These are phyloP conservation scores for Hycleus phaleratus DNA, from an alignment of 1,140 invertebrate genomes.

Conservation along the genomic window DNA sequence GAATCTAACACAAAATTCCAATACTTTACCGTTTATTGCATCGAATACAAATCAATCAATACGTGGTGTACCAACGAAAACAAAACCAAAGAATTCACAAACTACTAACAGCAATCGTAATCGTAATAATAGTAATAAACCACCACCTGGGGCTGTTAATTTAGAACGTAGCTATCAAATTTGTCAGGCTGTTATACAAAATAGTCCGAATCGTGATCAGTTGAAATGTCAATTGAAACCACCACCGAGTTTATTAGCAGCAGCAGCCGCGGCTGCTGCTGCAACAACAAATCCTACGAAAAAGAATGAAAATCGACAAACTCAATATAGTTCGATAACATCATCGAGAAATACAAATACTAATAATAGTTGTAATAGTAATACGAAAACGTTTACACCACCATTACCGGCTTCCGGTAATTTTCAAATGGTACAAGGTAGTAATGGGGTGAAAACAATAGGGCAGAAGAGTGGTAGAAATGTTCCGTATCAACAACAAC, in stretches of 20 bases:
- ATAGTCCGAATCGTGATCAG: slow-evolving; percentile 81
- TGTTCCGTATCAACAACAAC: slow-evolving; percentile 34
- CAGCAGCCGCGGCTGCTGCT: slow-evolving; percentile 18
- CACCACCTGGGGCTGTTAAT: slow-evolving; percentile 82
- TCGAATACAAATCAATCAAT: slow-evolving; percentile 43
- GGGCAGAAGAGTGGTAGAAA: slow-evolving; percentile 28
- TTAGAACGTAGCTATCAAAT: slow-evolving; percentile 92
- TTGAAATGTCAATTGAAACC: slow-evolving; percentile 76
- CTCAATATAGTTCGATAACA: slow-evolving; percentile 33
- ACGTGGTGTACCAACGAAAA: slow-evolving; percentile 37
- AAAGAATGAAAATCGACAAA: slow-evolving; percentile 29
- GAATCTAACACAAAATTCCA: slow-evolving; percentile 40
- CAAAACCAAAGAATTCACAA: slow-evolving; percentile 34
- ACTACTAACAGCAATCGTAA: slow-evolving; percentile 34
- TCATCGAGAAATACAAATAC: slow-evolving; percentile 27
- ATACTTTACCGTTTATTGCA: slow-evolving; percentile 46
- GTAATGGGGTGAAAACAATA: slow-evolving; percentile 35
- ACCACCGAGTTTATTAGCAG: slow-evolving; percentile 64
- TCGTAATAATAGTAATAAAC: slow-evolving; percentile 53
- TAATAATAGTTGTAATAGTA: too few relatives aligned
- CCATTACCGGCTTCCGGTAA: slow-evolving; percentile 35
- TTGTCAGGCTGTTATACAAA: slow-evolving; percentile 90
- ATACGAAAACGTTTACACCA: slow-evolving; percentile 40
- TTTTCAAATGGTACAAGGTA: slow-evolving; percentile 31
- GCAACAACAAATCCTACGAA: slow-evolving; percentile 32